phyloP scores from a whole-genome alignment of 2,888 invertebrate genomes.

The Agrotis ipsilon region DNA sequence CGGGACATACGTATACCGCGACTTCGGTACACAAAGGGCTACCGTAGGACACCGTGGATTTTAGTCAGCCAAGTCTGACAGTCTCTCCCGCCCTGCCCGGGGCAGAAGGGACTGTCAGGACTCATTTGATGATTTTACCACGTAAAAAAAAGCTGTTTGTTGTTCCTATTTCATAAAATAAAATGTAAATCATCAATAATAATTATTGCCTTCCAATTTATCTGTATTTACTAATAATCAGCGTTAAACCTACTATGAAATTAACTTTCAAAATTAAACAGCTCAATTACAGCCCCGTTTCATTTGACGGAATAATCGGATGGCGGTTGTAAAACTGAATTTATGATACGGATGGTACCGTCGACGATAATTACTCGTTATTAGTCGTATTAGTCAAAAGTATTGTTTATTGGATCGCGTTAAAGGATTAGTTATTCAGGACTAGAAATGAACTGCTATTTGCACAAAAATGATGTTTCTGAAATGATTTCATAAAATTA shows the following conservation, averaged over 20 bases:
- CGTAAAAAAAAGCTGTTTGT: too few relatives aligned
- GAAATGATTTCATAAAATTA: too few relatives aligned
- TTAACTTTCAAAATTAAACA: conserved; percentile 43
- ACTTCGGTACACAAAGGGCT: too few relatives aligned
- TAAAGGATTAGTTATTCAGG: neutral
- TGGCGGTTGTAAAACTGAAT: conserved; percentile 29
- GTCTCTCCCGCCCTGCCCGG: too few relatives aligned
- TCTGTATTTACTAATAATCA: conserved; percentile 7
- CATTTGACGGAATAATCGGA: conserved; percentile 54
- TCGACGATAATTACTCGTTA: conserved; percentile 25
- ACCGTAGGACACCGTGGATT: too few relatives aligned
- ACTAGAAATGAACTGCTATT: neutral
- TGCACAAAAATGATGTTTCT: too few relatives aligned
- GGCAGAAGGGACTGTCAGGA: too few relatives aligned
- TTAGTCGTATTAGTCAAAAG: conserved; percentile 19
- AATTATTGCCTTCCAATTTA: neutral
- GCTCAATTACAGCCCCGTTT: conserved; percentile 47
- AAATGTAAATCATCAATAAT: too few relatives aligned
- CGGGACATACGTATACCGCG: too few relatives aligned
- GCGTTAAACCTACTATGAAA: conserved; percentile 4
- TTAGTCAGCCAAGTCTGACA: too few relatives aligned
- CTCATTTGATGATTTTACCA: too few relatives aligned
- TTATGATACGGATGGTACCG: conserved; percentile 44
- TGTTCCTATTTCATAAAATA: too few relatives aligned
- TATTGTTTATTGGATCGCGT: conserved; percentile 14